Base-by-base conservation (phyloP, 2,888 invertebrate species). In the Polylopha cassiicola region DNA sequence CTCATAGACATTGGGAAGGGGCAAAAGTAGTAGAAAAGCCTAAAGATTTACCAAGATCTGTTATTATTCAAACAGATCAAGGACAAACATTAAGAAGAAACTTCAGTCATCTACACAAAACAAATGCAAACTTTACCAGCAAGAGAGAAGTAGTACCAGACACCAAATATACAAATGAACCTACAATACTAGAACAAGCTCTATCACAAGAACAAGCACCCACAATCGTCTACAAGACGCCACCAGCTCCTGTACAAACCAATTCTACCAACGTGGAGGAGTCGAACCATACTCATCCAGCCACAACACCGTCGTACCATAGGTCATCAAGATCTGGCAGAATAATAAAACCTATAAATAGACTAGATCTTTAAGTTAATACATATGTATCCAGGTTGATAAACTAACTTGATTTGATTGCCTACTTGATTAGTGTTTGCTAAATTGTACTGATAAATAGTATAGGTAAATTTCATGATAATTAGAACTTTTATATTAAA, bases 1-100 rank as follows among this genome's bases (percentile, higher is more conserved):
- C 37, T 37, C 41, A 44, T 31, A 11, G 44, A 15, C 38, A 44
- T n/a, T 39, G 39, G 44, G 39, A 44, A 39, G 39, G 31, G 27
- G 45, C 45, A 42, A 45, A 17, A 38, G 45, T 45, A 20, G 9
- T 45, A 30, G 30, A 30, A 38, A 43, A 43, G 34, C 26, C 38
- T 27, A 23, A 42, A 26, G 23, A 18, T 38, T 18, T 42, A 38
- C 34, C 38, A 38, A 42, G 41, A 21, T 39, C 39, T 4, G 32
- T 39, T 15, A 37, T 33, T 2, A 23, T 32, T 10, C 8, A 32
- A 32, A 32, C 32, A 5, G 22, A 32, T 15, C 15, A 16, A 32
- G 32, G 32, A 4, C 32, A 15, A 22, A 10, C 16, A 4, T 23
- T 32, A 10, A 6, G 22, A 21, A 23, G 22, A 22, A 32, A 32